Base-by-base conservation (phyloP, 2,888 invertebrate genomes). In the Platynereis dumerilii region DNA sequence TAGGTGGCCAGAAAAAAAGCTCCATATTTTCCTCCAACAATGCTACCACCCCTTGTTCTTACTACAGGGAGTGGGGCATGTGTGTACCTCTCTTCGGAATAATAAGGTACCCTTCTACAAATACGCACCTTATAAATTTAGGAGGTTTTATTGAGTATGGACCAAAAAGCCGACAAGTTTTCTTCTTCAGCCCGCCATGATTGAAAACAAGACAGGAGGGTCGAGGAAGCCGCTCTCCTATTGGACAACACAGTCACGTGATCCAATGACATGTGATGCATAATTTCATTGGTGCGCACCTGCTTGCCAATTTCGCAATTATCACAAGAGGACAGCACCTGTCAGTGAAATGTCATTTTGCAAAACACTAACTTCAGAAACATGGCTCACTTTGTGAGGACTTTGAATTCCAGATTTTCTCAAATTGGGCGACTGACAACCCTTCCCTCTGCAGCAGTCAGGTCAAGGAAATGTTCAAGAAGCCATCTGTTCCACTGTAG, bases 231-330 rank as follows among this genome's bases (percentile, higher is more conserved):
- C 34, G 34, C 5, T 5, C 34, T 34, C 34, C 34, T 34, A 34
- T 34, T 34, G 34, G 34, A 7, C 34, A 5, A 34, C 7, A 34
- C 34, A 5, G 52, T 57, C 63, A 57, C 57, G 63, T 63, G 63
- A 57, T 29, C n/a, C 17, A 17, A 20, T 27, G 42, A 56, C 45
- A 57, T 29, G 63, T 52, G 39, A 56, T 63, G 57, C 57, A 57
- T 55, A 63, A 63, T 63, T 57, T 63, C 44, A 63, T 63, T 63
- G 63, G 63, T 52, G 57, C 60, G 52, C 27, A 48, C 48, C 34
- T 34, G 34, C 7, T 12, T 12, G 12, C 12, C 12, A 12, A 34
- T 34, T 12, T 34, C 34, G 12, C 12, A 34, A 5, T 7, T 7
- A 34, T 7, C 34, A 12, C 12, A 34, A 34, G 34, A 34, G 5